These are phyloP conservation scores for Acrocephalus scirpaceus DNA, from an alignment of 2,797 vertebrate genomes.

Conservation along the genomic window DNA sequence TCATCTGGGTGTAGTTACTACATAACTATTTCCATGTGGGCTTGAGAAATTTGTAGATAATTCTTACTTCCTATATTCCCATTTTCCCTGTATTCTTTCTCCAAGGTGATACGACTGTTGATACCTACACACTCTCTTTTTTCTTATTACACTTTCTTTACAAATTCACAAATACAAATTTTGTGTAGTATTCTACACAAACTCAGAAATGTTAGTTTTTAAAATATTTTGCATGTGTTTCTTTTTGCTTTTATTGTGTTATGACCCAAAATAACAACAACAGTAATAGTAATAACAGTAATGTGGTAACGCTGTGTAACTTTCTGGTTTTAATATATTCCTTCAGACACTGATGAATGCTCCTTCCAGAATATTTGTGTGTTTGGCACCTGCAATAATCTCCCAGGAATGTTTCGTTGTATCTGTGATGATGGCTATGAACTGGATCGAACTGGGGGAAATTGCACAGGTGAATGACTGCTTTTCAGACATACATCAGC, in stretches of 20 bases:
- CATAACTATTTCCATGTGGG: neutral
- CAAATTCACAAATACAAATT: neutral
- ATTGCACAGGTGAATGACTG: constrained; percentile 82
- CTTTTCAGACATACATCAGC: neutral
- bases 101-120: neutral
- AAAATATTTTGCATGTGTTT: neutral
- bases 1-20: neutral
- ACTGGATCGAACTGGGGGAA: constrained; percentile 82
- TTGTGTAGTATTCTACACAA: neutral
- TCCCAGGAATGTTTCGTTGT: constrained; percentile 85
- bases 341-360: constrained; percentile 85
- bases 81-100: neutral
- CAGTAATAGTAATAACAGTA: neutral
- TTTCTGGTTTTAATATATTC: neutral
- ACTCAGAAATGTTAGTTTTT: neutral
- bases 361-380: constrained; percentile 85
- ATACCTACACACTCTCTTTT: neutral
- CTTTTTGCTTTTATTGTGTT: neutral
- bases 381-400: constrained; percentile 86
- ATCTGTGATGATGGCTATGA: constrained; percentile 86
- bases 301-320: neutral
- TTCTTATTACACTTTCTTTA: neutral
- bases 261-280: neutral
- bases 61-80: neutral
- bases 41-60: neutral